A percentile compares a stretch with the other conserved stretches of the same genome.
phyloP scores from a whole-genome alignment of 1,140 invertebrate species.

The Mamestra configurata region DNA sequence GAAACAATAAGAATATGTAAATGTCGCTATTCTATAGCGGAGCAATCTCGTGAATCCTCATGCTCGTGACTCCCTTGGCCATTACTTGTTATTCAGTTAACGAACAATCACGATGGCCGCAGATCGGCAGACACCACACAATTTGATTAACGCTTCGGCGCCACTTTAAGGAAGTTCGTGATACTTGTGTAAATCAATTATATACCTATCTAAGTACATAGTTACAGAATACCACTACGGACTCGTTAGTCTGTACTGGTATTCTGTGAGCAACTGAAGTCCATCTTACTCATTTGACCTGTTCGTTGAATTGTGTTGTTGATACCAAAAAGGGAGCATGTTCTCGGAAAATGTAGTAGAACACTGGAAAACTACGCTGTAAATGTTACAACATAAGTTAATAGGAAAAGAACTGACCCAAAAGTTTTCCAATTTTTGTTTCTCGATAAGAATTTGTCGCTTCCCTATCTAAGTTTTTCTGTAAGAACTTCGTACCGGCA shows the following conservation, averaged over 20 bases:
- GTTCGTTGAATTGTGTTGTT: no score
- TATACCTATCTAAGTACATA: neutral
- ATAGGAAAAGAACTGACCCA: slow-evolving; percentile 19
- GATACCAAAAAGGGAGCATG: neutral
- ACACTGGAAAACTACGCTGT: neutral
- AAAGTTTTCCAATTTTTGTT: slow-evolving; percentile 42
- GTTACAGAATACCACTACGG: neutral
- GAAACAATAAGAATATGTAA: slow-evolving; percentile 20
- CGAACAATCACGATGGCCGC: slow-evolving; percentile 52
- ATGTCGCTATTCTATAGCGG: slow-evolving; percentile 5
- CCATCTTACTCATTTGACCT: neutral
- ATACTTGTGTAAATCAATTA: slow-evolving; percentile 49
- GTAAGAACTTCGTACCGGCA: neutral
- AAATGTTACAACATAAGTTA: slow-evolving; percentile 20
- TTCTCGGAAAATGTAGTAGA: neutral
- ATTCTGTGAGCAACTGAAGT: neutral
- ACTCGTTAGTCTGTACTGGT: no score
- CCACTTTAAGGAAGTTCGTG: slow-evolving; percentile 57
- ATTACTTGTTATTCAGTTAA: slow-evolving; percentile 46
- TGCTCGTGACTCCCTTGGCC: slow-evolving; percentile 23
- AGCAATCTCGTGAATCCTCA: neutral
- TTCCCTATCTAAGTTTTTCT: neutral
- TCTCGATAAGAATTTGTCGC: slow-evolving; percentile 25
- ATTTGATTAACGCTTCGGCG: slow-evolving; percentile 60
- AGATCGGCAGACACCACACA: slow-evolving; percentile 47